Evolutionary conservation across 2,888 invertebrate genomes (phyloP).

Genomic region (Thelaira solivaga): DNA sequence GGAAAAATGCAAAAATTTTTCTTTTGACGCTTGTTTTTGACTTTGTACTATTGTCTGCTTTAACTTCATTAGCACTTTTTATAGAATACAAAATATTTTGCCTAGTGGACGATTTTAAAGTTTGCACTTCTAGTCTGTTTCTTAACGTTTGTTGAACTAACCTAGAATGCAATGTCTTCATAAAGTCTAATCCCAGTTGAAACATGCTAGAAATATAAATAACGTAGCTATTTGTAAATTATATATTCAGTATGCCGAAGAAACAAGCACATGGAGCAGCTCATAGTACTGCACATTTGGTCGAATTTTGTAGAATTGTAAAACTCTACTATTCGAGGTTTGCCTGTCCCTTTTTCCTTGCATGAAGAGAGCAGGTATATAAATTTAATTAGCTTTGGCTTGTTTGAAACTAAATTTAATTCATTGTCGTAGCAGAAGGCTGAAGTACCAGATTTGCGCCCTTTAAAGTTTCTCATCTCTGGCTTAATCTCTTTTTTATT

Average conservation of each 20-base stretch:
- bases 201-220: too few relatives aligned
- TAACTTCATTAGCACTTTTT: neutral
- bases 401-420: constrained; percentile 36
- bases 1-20: constrained; percentile 1
- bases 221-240: too few relatives aligned
- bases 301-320: constrained; percentile 43
- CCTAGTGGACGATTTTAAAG: too few relatives aligned
- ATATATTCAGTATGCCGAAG: too few relatives aligned
- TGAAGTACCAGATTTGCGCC: neutral
- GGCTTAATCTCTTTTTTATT: constrained; percentile 45
- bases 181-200: too few relatives aligned
- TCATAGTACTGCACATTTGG: neutral
- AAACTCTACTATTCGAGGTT: constrained; percentile 20
- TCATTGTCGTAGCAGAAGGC: constrained; percentile 38
- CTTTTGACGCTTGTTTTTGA: neutral
- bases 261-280: neutral
- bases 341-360: neutral
- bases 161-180: too few relatives aligned
- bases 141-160: too few relatives aligned
- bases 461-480: constrained; percentile 1
- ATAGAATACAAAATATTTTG: too few relatives aligned
- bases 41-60: too few relatives aligned
- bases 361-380: constrained; percentile 32
- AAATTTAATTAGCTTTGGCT: constrained; percentile 42
- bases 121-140: too few relatives aligned